Evolutionary conservation across 2,797 vertebrate genomes (phyloP).

Genomic region (Ambastaia sidthimunki): DNA sequence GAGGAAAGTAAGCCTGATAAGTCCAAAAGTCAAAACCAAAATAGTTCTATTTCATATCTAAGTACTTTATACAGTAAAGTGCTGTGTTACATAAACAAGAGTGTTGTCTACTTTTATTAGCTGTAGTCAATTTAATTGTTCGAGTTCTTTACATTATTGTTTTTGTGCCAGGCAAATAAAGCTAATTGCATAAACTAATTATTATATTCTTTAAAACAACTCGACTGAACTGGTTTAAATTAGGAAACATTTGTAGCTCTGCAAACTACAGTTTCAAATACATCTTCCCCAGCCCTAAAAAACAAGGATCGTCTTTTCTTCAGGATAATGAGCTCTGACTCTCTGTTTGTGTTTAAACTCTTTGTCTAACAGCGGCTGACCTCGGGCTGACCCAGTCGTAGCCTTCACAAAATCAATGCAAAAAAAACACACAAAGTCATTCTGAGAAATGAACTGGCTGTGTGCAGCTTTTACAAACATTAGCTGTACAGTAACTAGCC

Average conservation of each 20-base stretch:
- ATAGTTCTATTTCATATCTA: too few species aligned
- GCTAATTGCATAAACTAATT: too few species aligned
- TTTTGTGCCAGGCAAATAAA: too few species aligned
- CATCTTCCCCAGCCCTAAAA: background rate
- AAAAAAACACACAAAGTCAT: background rate
- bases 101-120: too few species aligned
- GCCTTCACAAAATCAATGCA: background rate
- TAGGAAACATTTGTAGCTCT: background rate
- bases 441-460: background rate
- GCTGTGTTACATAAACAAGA: too few species aligned
- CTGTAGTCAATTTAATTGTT: too few species aligned
- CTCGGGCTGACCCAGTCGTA: background rate
- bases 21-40: too few species aligned
- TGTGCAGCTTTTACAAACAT: background rate
- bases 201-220: too few species aligned
- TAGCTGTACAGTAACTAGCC: background rate
- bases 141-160: too few species aligned
- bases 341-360: constrained; percentile 8
- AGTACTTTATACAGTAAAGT: too few species aligned
- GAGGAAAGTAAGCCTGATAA: too few species aligned
- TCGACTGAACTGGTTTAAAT: background rate
- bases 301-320: background rate
- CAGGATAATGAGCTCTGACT: constrained; percentile 3
- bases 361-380: background rate
- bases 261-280: background rate